Conservation (phyloP, 1,140 invertebrate species). For the Tetramorium parvispinum region DNA sequence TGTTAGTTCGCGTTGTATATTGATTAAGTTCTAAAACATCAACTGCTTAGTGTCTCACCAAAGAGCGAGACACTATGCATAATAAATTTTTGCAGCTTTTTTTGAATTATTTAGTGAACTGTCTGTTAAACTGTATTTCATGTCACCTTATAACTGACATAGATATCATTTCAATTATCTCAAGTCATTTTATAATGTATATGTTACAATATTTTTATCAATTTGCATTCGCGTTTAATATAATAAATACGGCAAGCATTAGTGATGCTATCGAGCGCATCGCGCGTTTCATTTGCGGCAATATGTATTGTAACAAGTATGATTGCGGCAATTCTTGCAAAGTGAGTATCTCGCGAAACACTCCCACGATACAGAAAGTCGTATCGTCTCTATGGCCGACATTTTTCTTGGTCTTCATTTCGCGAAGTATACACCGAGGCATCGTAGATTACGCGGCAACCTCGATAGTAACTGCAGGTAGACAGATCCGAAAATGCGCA, state of each 20-base stretch:
- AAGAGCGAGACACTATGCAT: not conserved
- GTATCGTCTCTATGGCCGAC: constrained; percentile 1
- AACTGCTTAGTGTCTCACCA: not conserved
- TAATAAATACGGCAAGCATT: not conserved
- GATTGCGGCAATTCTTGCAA: constrained; percentile 24
- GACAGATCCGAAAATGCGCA: constrained; percentile 47
- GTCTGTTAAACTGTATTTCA: too few species aligned
- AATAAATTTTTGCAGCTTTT: not conserved
- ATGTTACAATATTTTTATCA: not conserved
- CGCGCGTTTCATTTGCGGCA: constrained; percentile 9
- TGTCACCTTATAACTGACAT: not conserved
- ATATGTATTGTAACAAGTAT: not conserved
- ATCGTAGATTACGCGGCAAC: constrained; percentile 25
- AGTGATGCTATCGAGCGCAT: not conserved
- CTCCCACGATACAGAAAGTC: not conserved
- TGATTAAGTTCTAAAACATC: constrained; percentile 50
- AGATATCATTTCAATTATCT: not conserved
- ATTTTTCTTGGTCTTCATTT: constrained; percentile 43
- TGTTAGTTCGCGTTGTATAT: constrained; percentile 28
- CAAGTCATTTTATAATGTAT: not conserved
- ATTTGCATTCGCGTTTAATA: not conserved
- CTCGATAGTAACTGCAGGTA: constrained; percentile 32
- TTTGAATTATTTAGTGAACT: not conserved
- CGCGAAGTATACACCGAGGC: constrained; percentile 34
- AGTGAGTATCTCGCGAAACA: constrained; percentile 42